Base-by-base conservation (phyloP, 2,888 invertebrate genomes). In the Troglohyphantes excavatus region DNA sequence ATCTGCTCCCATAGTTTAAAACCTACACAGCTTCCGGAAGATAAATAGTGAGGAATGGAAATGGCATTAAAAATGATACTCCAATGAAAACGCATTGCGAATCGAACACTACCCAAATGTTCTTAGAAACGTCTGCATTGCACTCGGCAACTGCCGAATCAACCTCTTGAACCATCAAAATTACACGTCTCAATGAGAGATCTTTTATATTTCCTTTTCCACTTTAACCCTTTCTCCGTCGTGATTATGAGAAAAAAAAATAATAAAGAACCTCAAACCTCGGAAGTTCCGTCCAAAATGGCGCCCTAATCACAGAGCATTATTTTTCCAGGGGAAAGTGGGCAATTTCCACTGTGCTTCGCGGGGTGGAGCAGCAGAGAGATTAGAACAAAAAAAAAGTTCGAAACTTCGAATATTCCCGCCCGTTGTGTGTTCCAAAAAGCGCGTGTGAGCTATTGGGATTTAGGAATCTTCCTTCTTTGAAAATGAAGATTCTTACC, bases 341-440 rank as follows among this genome's bases (percentile, higher is more conserved):
- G 53, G 53, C 53, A 53, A 53, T 53, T 53, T 53, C 53, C n/a
- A 17, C 53, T 53, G 13, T 13, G 13, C 13, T 53, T 53, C n/a
- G n/a, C 9, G 17, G 53, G 53, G 53, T 53, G 53, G 53, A 53
- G 53, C n/a, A 53, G 5, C 53, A n/a, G n/a, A 13, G 53, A 53
- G 5, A 13, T 13, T 53, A 13, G 9, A 53, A 13, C 9, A 17
- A 53, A 53, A 53, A 53, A 53, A 53, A 53, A 46, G 46, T 53
- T 53, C n/a, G 53, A 53, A 53, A 53, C n/a, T 53, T 53, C 53
- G n/a, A 53, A 53, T 53, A 53, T 53, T 53, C 53, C 39, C 53
- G 53, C 53, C 53, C 53, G 53, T 53, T 46, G 5, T 39, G 39
- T 39, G 53, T 53, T 53, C 53, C n/a, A 53, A 2, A 53, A 53